A percentile compares a stretch with the other conserved stretches of the same genome.
Conservation (phyloP, 2,113 vertebrate genomes). For the Osmerus eperlanus region DNA sequence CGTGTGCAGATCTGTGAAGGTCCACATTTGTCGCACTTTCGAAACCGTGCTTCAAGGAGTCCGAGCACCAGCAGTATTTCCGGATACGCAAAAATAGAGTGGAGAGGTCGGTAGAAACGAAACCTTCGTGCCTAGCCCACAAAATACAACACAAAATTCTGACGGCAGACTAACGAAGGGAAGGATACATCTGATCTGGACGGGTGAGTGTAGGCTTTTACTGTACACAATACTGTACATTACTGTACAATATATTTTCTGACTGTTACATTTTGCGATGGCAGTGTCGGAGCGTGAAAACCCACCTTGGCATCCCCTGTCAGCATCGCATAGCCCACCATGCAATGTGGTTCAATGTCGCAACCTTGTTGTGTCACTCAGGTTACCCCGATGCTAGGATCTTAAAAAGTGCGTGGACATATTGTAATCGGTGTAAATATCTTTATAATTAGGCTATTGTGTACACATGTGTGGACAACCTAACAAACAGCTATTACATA, state of each 20-base stretch:
- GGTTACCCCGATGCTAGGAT: background rate
- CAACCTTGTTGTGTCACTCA: background rate
- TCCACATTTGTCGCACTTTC: background rate
- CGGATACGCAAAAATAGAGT: background rate
- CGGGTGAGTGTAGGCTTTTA: background rate
- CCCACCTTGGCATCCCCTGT: background rate
- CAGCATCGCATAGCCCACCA: background rate
- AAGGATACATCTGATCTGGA: background rate
- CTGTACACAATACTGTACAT: background rate
- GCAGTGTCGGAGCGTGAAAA: background rate
- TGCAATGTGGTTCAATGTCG: background rate
- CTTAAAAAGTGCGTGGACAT: too few species aligned
- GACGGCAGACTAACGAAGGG: background rate
- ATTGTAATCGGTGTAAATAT: too few species aligned
- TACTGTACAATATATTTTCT: background rate
- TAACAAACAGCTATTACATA: too few species aligned
- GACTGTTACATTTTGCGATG: background rate
- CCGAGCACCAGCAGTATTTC: background rate
- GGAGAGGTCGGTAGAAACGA: background rate
- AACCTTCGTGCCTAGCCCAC: background rate
- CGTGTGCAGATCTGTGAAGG: background rate
- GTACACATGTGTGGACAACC: too few species aligned
- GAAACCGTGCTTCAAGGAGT: background rate
- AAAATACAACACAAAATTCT: background rate
- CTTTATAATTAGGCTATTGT: too few species aligned